Evolutionary conservation across 1,140 invertebrate species (phyloP).

Genomic region (Platyura marginata): DNA sequence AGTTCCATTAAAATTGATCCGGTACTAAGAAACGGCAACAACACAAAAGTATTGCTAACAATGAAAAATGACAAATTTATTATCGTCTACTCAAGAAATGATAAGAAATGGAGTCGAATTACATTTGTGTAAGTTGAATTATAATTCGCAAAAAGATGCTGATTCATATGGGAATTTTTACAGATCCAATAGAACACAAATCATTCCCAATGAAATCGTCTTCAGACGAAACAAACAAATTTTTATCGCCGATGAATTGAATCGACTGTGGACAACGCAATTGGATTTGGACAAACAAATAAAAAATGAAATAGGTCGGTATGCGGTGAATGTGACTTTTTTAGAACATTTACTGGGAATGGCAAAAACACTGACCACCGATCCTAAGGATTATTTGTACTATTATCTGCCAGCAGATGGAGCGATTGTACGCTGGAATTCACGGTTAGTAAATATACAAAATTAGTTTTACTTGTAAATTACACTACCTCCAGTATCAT

Average conservation of each 20-base stretch:
- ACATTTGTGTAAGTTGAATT: not conserved
- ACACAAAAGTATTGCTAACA: no score
- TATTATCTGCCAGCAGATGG: conserved; percentile 20
- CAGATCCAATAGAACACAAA: no score
- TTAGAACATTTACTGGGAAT: conserved; percentile 15
- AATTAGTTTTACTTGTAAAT: not conserved
- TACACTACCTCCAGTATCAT: not conserved
- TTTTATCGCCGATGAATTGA: not conserved
- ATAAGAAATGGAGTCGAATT: not conserved
- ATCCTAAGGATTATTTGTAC: conserved; percentile 12
- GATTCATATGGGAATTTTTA: no score
- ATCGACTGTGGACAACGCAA: not conserved
- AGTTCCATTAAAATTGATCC: not conserved
- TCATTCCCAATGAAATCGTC: no score
- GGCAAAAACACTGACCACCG: conserved; percentile 6
- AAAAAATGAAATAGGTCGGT: conserved; percentile 14
- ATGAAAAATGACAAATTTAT: no score
- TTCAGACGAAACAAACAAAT: no score
- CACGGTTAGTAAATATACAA: not conserved
- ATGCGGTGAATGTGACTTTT: conserved; percentile 10
- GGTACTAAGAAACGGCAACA: no score
- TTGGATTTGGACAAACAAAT: conserved; percentile 7
- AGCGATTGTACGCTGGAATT: conserved; percentile 15
- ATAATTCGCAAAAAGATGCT: no score
- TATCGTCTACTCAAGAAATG: not conserved